Base-by-base conservation (phyloP, 2,113 vertebrate species). In the Labeo rohita region DNA sequence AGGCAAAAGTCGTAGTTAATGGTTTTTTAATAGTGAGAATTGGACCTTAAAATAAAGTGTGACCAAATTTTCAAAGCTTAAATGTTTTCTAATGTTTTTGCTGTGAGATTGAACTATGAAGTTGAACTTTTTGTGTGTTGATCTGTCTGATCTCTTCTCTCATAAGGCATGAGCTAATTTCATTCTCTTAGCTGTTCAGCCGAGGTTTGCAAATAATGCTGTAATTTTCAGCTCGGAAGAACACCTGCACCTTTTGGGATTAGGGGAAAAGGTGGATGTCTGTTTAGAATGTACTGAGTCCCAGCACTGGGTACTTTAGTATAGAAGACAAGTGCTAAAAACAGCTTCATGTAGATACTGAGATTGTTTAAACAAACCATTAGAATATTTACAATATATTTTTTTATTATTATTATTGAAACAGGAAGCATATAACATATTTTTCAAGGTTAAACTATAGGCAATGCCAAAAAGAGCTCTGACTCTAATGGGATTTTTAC, bases 241-340 rank as follows among this genome's bases (percentile, higher is more conserved):
- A 89, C 89, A 90, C 80, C 89, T 86, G 89, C 88, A 90, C 86
- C 86, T 86, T 82, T 54, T 63, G 89, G 89, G 88, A 81, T 66
- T 74, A 68, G 21, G 87, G 85, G 84, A 73, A 86, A 80, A 74
- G 74, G 84, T 74, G 84, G 80, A 68, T 89, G 74, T 86, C 84
- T 70, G 74, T 86, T 77, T 79, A 65, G 88, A 89, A 86, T 82
- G 70, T 84, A 80, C 43, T 52, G 65, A 73, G 52, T 88, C n/a
- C 72, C 80, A 68, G 63, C 75, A 47, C 47, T 39, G 81, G 36
- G 81, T 83, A 54, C 63, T 43, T 54, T 72, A 72, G 50, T 39
- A 34, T 10, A 82, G 23, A 4, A 73, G 28, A 73, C 50, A 83
- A 36, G 36, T 1, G 0, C 61, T 82, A 82, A 52, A 81, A 82